Base-by-base conservation (phyloP, 2,113 vertebrate species). In the Oryzias melastigma region DNA sequence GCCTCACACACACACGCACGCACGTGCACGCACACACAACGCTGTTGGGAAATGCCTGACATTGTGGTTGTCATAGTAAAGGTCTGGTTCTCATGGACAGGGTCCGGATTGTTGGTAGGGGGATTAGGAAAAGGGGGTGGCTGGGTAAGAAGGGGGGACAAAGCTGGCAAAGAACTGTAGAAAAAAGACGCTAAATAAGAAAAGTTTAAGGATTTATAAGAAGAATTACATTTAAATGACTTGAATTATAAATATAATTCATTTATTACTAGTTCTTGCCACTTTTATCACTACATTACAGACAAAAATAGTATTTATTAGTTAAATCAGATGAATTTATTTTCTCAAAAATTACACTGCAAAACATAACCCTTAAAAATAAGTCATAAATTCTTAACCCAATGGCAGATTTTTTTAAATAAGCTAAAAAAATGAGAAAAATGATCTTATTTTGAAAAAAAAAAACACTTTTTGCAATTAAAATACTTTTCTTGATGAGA, bases 61-160 rank as follows among this genome's bases (percentile, higher is more conserved):
- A 79, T 60, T 68, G 58, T 68, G 68, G 88, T 89, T 81, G 88
- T 77, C 85, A 74, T 79, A 78, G 86, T 80, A 71, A 88, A 75
- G 59, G 67, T 84, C 81, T 77, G 81, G 79, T 87, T 88, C 85
- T 81, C 84, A 85, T 78, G 81, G 82, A 41, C 69, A 65, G 68
- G 61, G 69, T 46, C 40, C 59, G 54, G 65, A 65, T 73, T n/a
- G 69, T 82, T 87, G 78, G 80, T 54, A 68, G 65, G 82, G 59
- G 69, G 77, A 77, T 79, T 84, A 79, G 78, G 43, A 65, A 62
- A 35, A n/a, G 43, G 29, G 13, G 52, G 61, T 41, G 60, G 55
- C 49, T 4, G 42, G 49, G 63, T 16, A 10, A 47, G 65, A 45
- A 46, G 25, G 13, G 49, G 53, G 67, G 51, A 42, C 52, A 40